Conservation (phyloP, 2,888 invertebrate genomes). For the Unio pictorum region DNA sequence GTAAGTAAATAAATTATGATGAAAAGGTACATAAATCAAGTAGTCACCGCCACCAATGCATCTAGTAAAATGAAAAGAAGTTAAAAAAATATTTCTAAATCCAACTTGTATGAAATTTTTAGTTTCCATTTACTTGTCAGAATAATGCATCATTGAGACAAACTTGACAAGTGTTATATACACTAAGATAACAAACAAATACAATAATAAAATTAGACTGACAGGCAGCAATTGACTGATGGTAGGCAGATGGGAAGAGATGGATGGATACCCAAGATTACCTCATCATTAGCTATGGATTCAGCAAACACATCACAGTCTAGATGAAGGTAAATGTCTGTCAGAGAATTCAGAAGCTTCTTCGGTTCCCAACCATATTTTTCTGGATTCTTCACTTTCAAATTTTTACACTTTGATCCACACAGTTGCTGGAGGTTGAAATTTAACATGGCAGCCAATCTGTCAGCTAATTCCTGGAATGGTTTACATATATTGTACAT, state of each 20-base stretch:
- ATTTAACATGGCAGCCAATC: conserved; percentile 98
- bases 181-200: background rate
- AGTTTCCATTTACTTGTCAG: too few species aligned
- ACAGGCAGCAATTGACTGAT: too few species aligned
- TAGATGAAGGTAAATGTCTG: conserved; percentile 96
- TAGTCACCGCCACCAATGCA: too few species aligned
- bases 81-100: too few species aligned
- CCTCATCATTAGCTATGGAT: conserved; percentile 96
- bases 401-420: conserved; percentile 92
- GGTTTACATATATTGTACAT: too few species aligned
- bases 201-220: background rate
- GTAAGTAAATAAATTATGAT: too few species aligned
- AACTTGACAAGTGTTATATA: too few species aligned
- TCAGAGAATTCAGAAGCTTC: conserved; percentile 89
- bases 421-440: conserved; percentile 97
- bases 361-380: conserved; percentile 99
- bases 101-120: too few species aligned
- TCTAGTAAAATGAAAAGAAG: too few species aligned
- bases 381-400: conserved; percentile 92
- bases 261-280: conserved; percentile 68
- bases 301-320: conserved; percentile 84
- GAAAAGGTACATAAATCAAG: too few species aligned
- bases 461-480: conserved; percentile 85
- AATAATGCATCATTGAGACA: background rate
- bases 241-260: too few species aligned